phyloP scores from a whole-genome alignment of 1,140 invertebrate genomes.

The Drosophila sproati region DNA sequence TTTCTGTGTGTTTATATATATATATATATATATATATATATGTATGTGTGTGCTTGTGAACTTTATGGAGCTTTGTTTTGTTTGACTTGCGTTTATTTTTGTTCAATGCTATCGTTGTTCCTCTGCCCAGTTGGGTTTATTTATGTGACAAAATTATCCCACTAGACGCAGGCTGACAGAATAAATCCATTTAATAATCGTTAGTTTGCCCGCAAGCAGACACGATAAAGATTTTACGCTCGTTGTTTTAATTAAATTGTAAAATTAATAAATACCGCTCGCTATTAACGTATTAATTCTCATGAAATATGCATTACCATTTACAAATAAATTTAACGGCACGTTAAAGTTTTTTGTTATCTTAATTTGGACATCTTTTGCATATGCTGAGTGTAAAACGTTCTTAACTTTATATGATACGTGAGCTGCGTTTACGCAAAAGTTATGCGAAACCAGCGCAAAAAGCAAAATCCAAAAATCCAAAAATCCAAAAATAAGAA shows the following conservation, averaged over 20 bases:
- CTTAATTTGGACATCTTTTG: background rate
- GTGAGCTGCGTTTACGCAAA: background rate
- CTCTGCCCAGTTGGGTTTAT: constrained; percentile 40
- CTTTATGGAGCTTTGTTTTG: constrained; percentile 48
- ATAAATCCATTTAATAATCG: constrained; percentile 34
- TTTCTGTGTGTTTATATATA: constrained; percentile 13
- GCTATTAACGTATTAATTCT: background rate
- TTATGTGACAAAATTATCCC: constrained; percentile 50
- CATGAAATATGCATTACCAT: too few relatives aligned
- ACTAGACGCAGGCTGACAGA: constrained; percentile 28
- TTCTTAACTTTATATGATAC: background rate
- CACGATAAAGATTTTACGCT: background rate
- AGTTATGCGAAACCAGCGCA: background rate
- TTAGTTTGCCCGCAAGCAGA: background rate
- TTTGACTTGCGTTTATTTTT: constrained; percentile 53
- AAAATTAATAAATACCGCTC: background rate
- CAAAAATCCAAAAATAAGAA: background rate
- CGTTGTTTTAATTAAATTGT: constrained; percentile 2
- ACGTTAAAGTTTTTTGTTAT: background rate
- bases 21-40: constrained; percentile 13
- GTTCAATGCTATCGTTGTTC: constrained; percentile 23
- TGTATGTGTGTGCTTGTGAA: constrained; percentile 17
- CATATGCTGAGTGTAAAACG: background rate
- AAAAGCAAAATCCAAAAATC: background rate
- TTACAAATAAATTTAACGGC: too few relatives aligned